Base-by-base conservation (phyloP, 2,888 invertebrate species). In the Diarsia mendica region DNA sequence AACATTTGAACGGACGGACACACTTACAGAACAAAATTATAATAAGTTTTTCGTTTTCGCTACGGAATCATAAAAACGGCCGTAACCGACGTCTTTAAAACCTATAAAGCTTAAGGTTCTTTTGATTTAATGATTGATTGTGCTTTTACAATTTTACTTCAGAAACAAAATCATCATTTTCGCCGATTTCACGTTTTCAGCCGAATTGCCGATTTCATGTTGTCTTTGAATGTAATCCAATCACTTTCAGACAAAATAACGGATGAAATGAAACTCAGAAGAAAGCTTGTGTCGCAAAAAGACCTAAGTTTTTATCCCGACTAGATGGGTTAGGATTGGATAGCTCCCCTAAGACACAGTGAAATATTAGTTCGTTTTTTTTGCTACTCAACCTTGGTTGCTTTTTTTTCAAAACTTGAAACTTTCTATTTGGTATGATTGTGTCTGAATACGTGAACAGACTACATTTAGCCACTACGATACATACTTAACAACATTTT, bases 311-410 rank as follows among this genome's bases (percentile, higher is more conserved):
- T 81, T 76, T 82, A 76, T 71, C 64, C 51, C 67, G 49, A 58
- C 76, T 81, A 33, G 67, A 80, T 79, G 75, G 81, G 81, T 75
- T 80, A 70, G n/a, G 63, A 76, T 82, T 82, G 77, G 48, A 82
- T 80, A 82, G 70, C 39, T 82, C 82, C 82, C 80, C 13, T 81
- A 76, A 71, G 80, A 60, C 82, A 67, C 20, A 66, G 49, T 79
- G 63, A 80, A 80, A 82, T 80, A 76, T 82, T 82, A 80, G 63
- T 58, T 76, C 28, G 13, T 48, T 67, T 66, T 67, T 68, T 80
- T 73, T 79, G 67, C 18, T 58, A 44, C 20, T 53, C 67, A 44
- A 58, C 46, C 58, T 39, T 20, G 15, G 28, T 48, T 44, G 20
- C 11, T 68, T 49, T 15, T 53, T 79, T 72, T 28, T 53, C 23